Evolutionary conservation across 2,797 vertebrate species (phyloP).

Genomic region (Sebastiscus albofasciatus): DNA sequence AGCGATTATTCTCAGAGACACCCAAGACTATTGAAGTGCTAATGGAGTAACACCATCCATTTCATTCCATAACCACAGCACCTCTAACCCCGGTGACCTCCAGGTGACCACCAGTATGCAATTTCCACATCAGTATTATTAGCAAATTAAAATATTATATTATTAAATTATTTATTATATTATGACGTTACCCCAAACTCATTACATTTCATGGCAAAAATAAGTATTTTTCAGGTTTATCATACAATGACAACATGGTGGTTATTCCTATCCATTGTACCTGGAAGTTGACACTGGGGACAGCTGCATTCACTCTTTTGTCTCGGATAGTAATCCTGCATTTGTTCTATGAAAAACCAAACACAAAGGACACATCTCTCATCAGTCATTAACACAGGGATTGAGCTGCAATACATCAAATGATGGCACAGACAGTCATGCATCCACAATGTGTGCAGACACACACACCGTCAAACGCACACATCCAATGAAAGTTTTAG

Average conservation of each 20-base stretch:
- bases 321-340: slow-evolving; percentile 29
- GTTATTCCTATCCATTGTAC: not conserved
- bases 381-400: slow-evolving; percentile 37
- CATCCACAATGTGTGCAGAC: not conserved
- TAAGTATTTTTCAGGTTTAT: not conserved
- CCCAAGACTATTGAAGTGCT: slow-evolving; percentile 74
- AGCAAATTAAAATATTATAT: not conserved
- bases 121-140: slow-evolving; percentile 1
- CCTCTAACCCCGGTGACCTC: slow-evolving; percentile 39
- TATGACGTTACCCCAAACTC: not conserved
- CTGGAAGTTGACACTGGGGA: not conserved
- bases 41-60: slow-evolving; percentile 70
- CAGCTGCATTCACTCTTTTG: not conserved
- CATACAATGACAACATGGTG: not conserved
- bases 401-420: slow-evolving; percentile 27
- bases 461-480: not conserved
- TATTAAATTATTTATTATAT: not conserved
- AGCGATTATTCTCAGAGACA: slow-evolving; percentile 70
- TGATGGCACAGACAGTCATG: not conserved
- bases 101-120: slow-evolving; percentile 20
- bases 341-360: slow-evolving; percentile 4
- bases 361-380: slow-evolving; percentile 44
- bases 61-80: slow-evolving; percentile 47
- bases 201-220: not conserved
- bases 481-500: too few relatives aligned